A percentile compares a stretch with the other conserved stretches of the same genome.
phyloP scores from a whole-genome alignment of 2,113 vertebrate genomes.

The Phalacrocorax pelagicus region DNA sequence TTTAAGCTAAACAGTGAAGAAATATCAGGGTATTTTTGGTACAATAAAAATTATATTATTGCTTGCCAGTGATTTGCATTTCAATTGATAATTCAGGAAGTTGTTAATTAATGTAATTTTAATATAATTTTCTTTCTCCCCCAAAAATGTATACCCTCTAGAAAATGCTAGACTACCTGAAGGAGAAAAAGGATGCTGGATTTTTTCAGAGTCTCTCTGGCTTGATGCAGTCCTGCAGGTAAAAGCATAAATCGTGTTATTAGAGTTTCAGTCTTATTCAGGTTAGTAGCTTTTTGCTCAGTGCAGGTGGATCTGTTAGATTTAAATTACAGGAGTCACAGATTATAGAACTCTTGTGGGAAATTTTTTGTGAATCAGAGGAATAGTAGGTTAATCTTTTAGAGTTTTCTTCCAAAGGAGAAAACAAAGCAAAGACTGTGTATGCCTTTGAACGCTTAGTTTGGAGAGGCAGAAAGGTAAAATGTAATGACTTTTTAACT shows the following conservation, averaged over 20 bases:
- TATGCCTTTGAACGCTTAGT: background rate
- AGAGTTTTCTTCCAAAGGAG: background rate
- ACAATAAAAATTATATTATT: background rate
- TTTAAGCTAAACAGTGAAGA: background rate
- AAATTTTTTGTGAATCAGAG: background rate
- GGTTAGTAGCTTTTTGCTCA: background rate
- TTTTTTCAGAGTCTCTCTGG: slow-evolving; percentile 97
- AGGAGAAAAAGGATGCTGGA: slow-evolving; percentile 94
- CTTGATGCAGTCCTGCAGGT: slow-evolving; percentile 99
- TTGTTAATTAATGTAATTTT: background rate
- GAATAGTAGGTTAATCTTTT: background rate
- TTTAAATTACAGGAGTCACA: background rate
- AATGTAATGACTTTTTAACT: background rate
- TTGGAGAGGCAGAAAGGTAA: background rate
- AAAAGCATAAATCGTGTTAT: background rate
- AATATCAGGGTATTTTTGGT: background rate
- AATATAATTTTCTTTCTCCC: background rate
- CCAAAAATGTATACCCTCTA: slow-evolving; percentile 51
- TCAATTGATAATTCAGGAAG: background rate
- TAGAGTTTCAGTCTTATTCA: background rate
- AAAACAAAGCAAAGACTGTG: background rate
- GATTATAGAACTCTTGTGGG: background rate
- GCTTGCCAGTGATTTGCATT: background rate
- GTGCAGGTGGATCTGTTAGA: background rate
- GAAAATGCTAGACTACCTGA: slow-evolving; percentile 99